phyloP scores from a whole-genome alignment of 1,140 invertebrate genomes.

The Dreissena rostriformis region DNA sequence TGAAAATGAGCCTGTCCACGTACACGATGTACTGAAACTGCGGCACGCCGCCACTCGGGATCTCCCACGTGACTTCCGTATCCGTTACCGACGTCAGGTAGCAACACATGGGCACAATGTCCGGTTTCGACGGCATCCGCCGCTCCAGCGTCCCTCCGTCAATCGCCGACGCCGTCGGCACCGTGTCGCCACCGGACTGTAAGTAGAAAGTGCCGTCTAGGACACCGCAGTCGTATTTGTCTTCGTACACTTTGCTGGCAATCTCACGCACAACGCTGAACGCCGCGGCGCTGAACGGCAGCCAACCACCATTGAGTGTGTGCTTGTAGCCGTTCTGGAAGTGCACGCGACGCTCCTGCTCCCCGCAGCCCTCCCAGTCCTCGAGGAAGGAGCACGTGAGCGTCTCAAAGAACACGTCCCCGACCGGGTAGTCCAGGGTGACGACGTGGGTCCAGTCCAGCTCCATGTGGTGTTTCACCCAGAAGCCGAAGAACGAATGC shows the following conservation, averaged over 20 bases:
- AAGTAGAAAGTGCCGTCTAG: conserved; percentile 42
- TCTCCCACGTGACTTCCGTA: conserved; percentile 37
- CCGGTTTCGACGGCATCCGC: conserved; percentile 26
- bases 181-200: conserved; percentile 29
- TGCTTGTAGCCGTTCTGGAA: conserved; percentile 62
- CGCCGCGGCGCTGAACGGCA: conserved; percentile 47
- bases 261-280: conserved; percentile 51
- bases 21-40: conserved; percentile 55
- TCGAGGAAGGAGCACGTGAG: conserved; percentile 58
- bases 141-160: conserved; percentile 9
- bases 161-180: conserved; percentile 8
- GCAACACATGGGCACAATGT: conserved; percentile 35
- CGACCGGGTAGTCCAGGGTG: conserved; percentile 62
- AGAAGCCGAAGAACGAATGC: conserved; percentile 61
- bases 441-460: conserved; percentile 61
- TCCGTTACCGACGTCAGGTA: conserved; percentile 29
- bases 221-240: conserved; percentile 43
- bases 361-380: conserved; percentile 60
- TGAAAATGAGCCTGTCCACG: conserved; percentile 31
- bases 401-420: conserved; percentile 51
- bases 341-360: conserved; percentile 53
- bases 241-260: conserved; percentile 30
- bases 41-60: conserved; percentile 35
- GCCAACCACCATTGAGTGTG: conserved; percentile 46
- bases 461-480: conserved; percentile 56